Base-by-base conservation (phyloP, 2,888 invertebrate genomes). In the Zootermopsis nevadensis region DNA sequence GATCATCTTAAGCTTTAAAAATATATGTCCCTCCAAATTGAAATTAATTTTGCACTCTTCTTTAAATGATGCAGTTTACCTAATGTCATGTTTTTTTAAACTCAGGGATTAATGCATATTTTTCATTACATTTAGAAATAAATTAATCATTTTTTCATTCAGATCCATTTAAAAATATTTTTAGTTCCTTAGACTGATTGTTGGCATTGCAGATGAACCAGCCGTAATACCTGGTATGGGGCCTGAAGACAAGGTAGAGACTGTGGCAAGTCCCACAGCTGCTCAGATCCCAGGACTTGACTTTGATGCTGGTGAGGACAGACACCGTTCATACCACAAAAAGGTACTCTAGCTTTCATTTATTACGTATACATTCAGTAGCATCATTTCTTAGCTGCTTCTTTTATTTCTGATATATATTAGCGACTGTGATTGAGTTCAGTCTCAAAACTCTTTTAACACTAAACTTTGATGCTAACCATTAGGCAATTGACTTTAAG, bases 211-310 rank as follows among this genome's bases (percentile, higher is more conserved):
- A 89, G 95, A 96, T 87, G 96, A 97, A 88, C 94, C 95, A 82
- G 93, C 95, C 2, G 91, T 94, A 35, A 96, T 98, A 88, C 98
- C 98, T 85, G 99, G 99, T 81, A 98, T 99, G 98, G 99, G 99
- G n/a, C 96, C 98, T 35, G 98, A 99, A 89, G 98, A 98, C 88
- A 96, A 96, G 89, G 95, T 98, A 0, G 95, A 96, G 88, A 69
- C 81, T 35, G 53, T 67, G 22, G 86, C 87, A 48, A 86, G 86
- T 27, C 86, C 86, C n/a, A 88, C 90, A 83, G 91, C 91, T 85
- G 92, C 92, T 55, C 90, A 90, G 80, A 98, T 98, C 89, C 98
- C 98, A 79, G 97, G 97, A 69, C 90, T 98, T 83, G 97, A 97
- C 90, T 92, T 97, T 87, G 96, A 96, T 88, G 90, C 90, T 72